phyloP scores from a whole-genome alignment of 2,797 vertebrate genomes.

The Lacerta agilis region DNA sequence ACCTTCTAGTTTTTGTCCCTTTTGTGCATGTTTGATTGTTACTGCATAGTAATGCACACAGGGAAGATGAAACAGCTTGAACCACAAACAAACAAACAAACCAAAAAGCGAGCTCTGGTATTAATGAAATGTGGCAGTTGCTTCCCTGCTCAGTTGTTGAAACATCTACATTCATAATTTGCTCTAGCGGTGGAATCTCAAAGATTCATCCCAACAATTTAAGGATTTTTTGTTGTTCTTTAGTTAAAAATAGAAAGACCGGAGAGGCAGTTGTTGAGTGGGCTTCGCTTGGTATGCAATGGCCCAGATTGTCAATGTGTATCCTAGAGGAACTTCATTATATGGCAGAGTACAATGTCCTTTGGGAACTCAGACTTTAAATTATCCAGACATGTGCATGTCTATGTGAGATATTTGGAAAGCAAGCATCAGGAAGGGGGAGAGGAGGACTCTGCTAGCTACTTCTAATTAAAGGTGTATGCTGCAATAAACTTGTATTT shows the following conservation, averaged over 20 bases:
- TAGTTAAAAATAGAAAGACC: constrained; percentile 78
- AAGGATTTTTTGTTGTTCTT: constrained; percentile 46
- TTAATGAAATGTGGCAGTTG: constrained; percentile 62
- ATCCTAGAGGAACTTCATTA: constrained; percentile 27
- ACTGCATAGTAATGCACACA: accelerated
- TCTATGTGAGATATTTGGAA: background rate
- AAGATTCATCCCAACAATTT: constrained; percentile 53
- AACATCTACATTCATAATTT: constrained; percentile 55
- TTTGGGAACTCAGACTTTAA: constrained; percentile 39
- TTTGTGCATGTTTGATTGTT: background rate
- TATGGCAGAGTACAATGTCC: constrained; percentile 33
- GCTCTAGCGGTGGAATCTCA: constrained; percentile 57
- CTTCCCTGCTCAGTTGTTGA: constrained; percentile 63
- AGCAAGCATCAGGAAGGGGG: background rate
- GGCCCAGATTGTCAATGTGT: constrained; percentile 63
- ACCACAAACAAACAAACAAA: background rate
- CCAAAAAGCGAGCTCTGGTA: background rate
- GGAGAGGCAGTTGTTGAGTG: constrained; percentile 73
- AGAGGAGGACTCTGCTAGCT: background rate
- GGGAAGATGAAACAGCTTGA: constrained; percentile 31
- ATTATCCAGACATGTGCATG: constrained; percentile 55
- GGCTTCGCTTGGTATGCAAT: constrained; percentile 72
- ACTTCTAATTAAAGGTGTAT: background rate
- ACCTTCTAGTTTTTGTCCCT: background rate
- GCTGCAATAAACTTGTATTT: background rate